phyloP scores from a whole-genome alignment of 2,888 invertebrate genomes.

The Silvanus unidentatus region DNA sequence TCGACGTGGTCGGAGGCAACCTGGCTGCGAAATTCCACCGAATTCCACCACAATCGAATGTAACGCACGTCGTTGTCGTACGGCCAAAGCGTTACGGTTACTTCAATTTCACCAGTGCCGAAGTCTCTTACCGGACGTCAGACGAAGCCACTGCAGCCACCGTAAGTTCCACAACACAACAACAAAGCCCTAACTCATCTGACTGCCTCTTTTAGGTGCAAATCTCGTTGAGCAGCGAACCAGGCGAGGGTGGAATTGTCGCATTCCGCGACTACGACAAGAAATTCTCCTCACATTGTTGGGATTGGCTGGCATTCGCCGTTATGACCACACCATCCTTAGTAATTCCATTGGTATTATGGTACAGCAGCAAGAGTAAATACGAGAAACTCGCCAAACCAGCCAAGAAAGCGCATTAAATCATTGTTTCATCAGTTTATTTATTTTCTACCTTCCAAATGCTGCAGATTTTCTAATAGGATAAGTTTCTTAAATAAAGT shows the following conservation, averaged over 20 bases:
- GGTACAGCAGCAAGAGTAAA: constrained; percentile 92
- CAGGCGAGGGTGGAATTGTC: constrained; percentile 92
- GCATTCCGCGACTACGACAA: constrained; percentile 90
- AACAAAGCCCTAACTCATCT: background rate
- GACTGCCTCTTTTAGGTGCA: constrained; percentile 55
- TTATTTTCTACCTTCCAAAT: constrained; percentile 7
- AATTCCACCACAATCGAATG: constrained; percentile 88
- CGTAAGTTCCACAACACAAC: constrained; percentile 14
- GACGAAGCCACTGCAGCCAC: constrained; percentile 46
- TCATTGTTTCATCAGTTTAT: constrained; percentile 6
- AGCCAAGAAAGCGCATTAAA: constrained; percentile 54
- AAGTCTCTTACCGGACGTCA: constrained; percentile 78
- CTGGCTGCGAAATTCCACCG: constrained; percentile 76
- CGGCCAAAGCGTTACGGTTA: constrained; percentile 85
- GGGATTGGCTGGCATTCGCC: constrained; percentile 96
- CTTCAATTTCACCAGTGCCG: constrained; percentile 96
- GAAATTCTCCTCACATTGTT: constrained; percentile 93
- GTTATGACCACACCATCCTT: constrained; percentile 94
- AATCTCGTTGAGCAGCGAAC: constrained; percentile 74
- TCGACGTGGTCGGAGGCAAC: constrained; percentile 84
- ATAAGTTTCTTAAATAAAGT: constrained; percentile 4
- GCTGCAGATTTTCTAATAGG: constrained; percentile 12
- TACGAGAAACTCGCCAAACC: constrained; percentile 75
- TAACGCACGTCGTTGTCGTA: constrained; percentile 88
- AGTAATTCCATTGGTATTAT: constrained; percentile 87